Evolutionary conservation across 2,113 vertebrate genomes (phyloP).

Genomic region (Cromileptes altivelis): DNA sequence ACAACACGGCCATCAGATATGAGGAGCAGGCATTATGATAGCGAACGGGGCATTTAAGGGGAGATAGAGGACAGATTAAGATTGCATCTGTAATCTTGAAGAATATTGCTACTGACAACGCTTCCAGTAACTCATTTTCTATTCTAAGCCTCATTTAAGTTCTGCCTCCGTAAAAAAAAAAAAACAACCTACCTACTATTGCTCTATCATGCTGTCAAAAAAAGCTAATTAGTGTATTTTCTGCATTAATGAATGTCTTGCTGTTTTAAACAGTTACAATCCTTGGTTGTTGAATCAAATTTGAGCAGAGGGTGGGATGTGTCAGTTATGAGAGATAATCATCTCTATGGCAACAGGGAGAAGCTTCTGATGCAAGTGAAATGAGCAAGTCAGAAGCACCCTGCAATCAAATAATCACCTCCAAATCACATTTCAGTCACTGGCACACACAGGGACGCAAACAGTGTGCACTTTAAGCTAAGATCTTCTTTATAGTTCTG

Average conservation of each 20-base stretch:
- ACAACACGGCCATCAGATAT: conserved; percentile 81
- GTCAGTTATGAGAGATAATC: conserved; percentile 67
- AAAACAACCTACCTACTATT: conserved; percentile 29
- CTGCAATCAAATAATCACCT: conserved; percentile 76
- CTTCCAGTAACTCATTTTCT: conserved; percentile 57
- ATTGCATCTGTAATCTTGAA: conserved; percentile 78
- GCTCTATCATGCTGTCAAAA: conserved; percentile 40
- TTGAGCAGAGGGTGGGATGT: conserved; percentile 44
- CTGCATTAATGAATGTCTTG: conserved; percentile 53
- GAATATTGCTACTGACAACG: conserved; percentile 68
- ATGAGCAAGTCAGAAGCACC: conserved; percentile 64
- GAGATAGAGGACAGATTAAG: conserved; percentile 83
- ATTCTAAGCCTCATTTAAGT: conserved; percentile 56
- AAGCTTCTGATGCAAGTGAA: conserved; percentile 68
- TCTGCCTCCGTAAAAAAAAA: conserved; percentile 25
- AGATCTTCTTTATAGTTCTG: conserved; percentile 53
- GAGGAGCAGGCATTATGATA: conserved; percentile 74
- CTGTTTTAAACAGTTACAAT: conserved; percentile 65
- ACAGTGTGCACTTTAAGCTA: conserved; percentile 22
- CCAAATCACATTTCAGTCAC: conserved; percentile 66
- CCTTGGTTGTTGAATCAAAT: conserved; percentile 58
- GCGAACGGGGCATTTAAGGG: conserved; percentile 75
- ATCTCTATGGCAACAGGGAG: conserved; percentile 77
- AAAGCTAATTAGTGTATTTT: conserved; percentile 58
- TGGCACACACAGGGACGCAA: conserved; percentile 10